Conservation (phyloP, 2,888 invertebrate genomes). For the Erebia aethiops region DNA sequence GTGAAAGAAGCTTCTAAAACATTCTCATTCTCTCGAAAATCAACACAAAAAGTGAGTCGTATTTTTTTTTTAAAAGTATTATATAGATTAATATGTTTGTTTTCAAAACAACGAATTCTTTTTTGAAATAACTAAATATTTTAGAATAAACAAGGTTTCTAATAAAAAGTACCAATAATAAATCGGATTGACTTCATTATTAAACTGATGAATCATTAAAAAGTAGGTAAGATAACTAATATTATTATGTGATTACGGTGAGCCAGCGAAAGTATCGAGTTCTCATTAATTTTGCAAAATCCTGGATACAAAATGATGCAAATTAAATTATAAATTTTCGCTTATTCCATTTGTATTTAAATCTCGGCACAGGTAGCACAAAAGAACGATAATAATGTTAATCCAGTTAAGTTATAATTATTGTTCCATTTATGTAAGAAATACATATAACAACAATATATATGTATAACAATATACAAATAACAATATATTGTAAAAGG, state of each 20-base stretch:
- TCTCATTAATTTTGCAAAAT: constrained; percentile 14
- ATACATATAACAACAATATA: background rate
- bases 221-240: constrained; percentile 11
- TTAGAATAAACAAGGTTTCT: background rate
- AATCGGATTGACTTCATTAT: background rate
- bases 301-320: constrained; percentile 11
- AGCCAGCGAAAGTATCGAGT: constrained; percentile 14
- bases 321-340: constrained; percentile 11
- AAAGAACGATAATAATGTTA: constrained; percentile 7
- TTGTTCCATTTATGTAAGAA: background rate
- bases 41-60: too few species aligned
- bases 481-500: background rate
- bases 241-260: constrained; percentile 4
- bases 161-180: background rate
- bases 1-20: too few species aligned
- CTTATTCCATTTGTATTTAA: constrained; percentile 19
- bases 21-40: too few species aligned
- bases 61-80: background rate
- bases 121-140: background rate
- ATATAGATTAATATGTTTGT: background rate
- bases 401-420: background rate
- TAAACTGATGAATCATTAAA: constrained; percentile 16
- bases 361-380: background rate
- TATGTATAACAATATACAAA: too few species aligned
- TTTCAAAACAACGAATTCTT: background rate